phyloP scores from a whole-genome alignment of 1,140 invertebrate species.

The Uloborus diversus region DNA sequence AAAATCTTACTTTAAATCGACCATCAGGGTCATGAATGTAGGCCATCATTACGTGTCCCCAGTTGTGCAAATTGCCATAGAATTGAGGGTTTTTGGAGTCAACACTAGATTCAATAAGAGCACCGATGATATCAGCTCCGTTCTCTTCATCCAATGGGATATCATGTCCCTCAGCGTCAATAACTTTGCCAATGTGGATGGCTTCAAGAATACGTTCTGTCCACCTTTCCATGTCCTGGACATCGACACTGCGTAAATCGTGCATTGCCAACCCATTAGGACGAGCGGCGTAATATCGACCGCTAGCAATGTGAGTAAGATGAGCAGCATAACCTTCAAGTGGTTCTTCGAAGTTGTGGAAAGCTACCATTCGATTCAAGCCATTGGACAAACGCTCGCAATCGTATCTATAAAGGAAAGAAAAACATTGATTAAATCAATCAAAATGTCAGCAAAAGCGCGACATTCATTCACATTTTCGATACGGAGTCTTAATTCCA shows the following conservation, averaged over 20 bases:
- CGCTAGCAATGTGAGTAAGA: slow-evolving; percentile 71
- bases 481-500: no score
- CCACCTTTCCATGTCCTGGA: slow-evolving; percentile 66
- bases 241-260: slow-evolving; percentile 63
- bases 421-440: background rate
- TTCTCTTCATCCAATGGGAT: slow-evolving; percentile 39
- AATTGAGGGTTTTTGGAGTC: slow-evolving; percentile 66
- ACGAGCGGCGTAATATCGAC: slow-evolving; percentile 72
- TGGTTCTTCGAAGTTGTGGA: slow-evolving; percentile 56
- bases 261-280: slow-evolving; percentile 67
- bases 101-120: slow-evolving; percentile 69
- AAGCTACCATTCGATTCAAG: slow-evolving; percentile 43
- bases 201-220: slow-evolving; percentile 53
- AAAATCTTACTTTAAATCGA: slow-evolving; percentile 60
- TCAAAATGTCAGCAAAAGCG: no score
- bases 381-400: slow-evolving; percentile 48
- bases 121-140: slow-evolving; percentile 68
- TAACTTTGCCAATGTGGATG: slow-evolving; percentile 47
- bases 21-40: slow-evolving; percentile 77
- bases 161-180: slow-evolving; percentile 41
- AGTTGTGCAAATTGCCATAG: slow-evolving; percentile 66
- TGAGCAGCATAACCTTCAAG: slow-evolving; percentile 73
- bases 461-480: no score
- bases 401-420: slow-evolving; percentile 40
- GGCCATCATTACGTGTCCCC: slow-evolving; percentile 70